Conservation (phyloP, 2,888 invertebrate species). For the Cryptocephalus moraei region DNA sequence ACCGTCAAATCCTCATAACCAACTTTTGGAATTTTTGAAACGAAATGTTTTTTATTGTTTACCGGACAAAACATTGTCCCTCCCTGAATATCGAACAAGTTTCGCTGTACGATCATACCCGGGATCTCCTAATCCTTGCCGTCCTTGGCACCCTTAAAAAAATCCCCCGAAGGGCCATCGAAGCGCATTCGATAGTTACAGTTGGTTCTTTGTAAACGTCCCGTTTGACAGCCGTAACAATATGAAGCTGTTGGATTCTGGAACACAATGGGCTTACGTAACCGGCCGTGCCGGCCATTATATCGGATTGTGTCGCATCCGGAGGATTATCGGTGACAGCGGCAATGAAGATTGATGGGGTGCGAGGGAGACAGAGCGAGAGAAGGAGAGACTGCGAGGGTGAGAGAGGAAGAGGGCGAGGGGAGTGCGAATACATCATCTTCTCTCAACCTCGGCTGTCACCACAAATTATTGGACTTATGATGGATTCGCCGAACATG, state of each 20-base stretch:
- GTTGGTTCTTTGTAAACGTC: conserved; percentile 9
- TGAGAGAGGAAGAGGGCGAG: conserved; percentile 14
- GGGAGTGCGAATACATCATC: conserved; percentile 31
- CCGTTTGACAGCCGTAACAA: conserved; percentile 28
- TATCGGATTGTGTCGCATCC: conserved; percentile 31
- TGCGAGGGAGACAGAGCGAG: not conserved
- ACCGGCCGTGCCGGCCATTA: conserved; percentile 31
- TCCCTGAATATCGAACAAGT: too few relatives aligned
- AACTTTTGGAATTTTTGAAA: too few relatives aligned
- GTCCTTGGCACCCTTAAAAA: too few relatives aligned
- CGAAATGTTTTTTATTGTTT: too few relatives aligned
- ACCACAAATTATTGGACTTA: conserved; percentile 34
- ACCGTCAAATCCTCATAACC: too few relatives aligned
- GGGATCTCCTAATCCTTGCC: too few relatives aligned
- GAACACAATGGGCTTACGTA: conserved; percentile 23
- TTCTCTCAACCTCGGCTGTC: conserved; percentile 31
- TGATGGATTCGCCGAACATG: conserved; percentile 27
- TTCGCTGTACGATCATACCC: too few relatives aligned
- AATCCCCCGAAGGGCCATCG: too few relatives aligned
- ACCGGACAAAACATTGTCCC: too few relatives aligned
- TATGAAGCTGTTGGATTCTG: conserved; percentile 19
- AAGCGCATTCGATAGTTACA: not conserved
- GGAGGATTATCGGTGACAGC: conserved; percentile 28
- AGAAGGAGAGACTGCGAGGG: not conserved
- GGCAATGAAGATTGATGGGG: conserved; percentile 31